Evolutionary conservation across 2,888 invertebrate genomes (phyloP).

Genomic region (Tholera decimalis): DNA sequence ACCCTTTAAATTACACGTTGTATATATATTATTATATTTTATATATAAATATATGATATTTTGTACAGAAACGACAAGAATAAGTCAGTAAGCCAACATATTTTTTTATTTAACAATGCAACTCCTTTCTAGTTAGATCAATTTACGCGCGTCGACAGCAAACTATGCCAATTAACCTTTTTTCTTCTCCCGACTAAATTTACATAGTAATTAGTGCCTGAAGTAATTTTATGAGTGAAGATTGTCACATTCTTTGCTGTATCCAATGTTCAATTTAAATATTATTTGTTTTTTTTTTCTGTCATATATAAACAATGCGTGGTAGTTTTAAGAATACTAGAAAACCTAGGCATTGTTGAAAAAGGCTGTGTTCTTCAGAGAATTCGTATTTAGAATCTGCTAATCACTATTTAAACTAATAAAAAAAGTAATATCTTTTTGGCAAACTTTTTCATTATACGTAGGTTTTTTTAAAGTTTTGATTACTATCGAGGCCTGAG

Average conservation of each 20-base stretch:
- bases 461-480: too few relatives aligned
- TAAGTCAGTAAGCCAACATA: background rate
- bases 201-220: conserved; percentile 43
- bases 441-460: too few relatives aligned
- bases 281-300: background rate
- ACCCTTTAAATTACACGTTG: too few relatives aligned
- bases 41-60: background rate
- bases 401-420: background rate
- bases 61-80: background rate
- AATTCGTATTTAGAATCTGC: background rate
- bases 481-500: too few relatives aligned
- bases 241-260: conserved; percentile 9
- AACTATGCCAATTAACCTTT: conserved; percentile 41
- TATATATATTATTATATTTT: too few relatives aligned
- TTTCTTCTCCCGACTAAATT: conserved; percentile 21
- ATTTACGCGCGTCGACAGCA: conserved; percentile 19
- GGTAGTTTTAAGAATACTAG: background rate
- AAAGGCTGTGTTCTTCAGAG: too few relatives aligned
- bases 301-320: background rate
- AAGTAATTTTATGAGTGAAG: conserved; percentile 24
- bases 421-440: too few relatives aligned
- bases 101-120: too few relatives aligned
- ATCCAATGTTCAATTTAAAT: background rate
- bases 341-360: too few relatives aligned
- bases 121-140: conserved; percentile 23